Base-by-base conservation (phyloP, 1,140 invertebrate genomes). In the Aphaenogaster ashmeadi region DNA sequence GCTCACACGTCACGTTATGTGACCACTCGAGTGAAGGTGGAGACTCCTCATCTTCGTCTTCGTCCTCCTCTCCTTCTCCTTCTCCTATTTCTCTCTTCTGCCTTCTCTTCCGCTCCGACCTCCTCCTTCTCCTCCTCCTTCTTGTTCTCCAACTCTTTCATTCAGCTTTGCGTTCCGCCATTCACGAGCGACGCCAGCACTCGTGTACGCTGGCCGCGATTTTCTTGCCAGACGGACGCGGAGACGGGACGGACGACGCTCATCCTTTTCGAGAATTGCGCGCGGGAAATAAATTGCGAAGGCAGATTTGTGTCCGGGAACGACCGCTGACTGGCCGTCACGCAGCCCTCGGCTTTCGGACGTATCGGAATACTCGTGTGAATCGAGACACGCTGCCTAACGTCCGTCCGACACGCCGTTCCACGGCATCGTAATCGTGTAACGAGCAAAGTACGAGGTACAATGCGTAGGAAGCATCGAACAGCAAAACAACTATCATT, bases 1-100 rank as follows among this genome's bases (percentile, higher is more conserved):
- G 93, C 93, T 94, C 86, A 90, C 93, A 91, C 91, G 92, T 94
- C 93, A 93, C 93, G 92, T 93, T 92, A 94, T 94, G 94, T 91
- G 93, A 94, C 94, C 92, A 90, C 85, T 93, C 90, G 88, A 89
- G 90, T 87, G 88, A 91, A 89, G 89, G 86, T 87, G 88, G 87
- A 92, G 86, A 85, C 87, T 93, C 80, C 77, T 91, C 88, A 60
- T 81, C 84, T 78, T 90, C 88, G 62, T 88, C 88, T 78, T 69
- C 56, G 77, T 67, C 69, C 56, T 78, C 15, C 56, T 58, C 74
- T 78, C 77, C 74, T 67, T 86, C 86, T 58, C 72, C 41, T 88
- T 62, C 50, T 36, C n/a, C 50, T 50, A 47, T 92, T 83, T 62
- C 50, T 88, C 87, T 89, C 52, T 38, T 92, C 86, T 50, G 11